phyloP scores from a whole-genome alignment of 1,140 invertebrate species.

The Battus philenor region DNA sequence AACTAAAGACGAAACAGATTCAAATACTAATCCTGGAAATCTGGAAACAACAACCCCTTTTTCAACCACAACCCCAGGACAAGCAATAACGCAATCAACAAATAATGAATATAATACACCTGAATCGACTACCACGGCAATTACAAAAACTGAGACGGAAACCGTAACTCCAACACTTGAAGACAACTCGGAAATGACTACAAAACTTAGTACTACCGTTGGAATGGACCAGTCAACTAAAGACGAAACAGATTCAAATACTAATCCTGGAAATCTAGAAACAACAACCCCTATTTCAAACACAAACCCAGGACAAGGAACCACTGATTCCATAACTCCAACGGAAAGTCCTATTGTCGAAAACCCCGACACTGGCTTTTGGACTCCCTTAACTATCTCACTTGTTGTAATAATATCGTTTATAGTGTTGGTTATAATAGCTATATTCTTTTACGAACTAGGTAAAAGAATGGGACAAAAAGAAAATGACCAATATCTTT shows the following conservation, averaged over 20 bases:
- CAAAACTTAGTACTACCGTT: too few species aligned
- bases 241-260: too few species aligned
- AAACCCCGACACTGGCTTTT: constrained; percentile 16
- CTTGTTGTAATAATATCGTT: constrained; percentile 23
- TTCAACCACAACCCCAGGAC: neutral
- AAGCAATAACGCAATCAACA: too few species aligned
- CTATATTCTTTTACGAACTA: constrained; percentile 17
- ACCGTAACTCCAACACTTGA: too few species aligned
- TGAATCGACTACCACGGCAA: too few species aligned
- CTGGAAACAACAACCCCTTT: neutral
- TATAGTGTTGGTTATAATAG: constrained; percentile 19
- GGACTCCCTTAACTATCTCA: constrained; percentile 26
- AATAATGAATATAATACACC: too few species aligned
- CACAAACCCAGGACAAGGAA: neutral
- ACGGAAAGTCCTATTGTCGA: neutral
- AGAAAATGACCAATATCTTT: neutral
- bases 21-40: too few species aligned
- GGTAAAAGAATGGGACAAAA: neutral
- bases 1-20: too few species aligned
- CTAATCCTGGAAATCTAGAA: too few species aligned
- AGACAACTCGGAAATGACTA: too few species aligned
- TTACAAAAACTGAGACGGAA: neutral
- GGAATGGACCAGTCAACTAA: too few species aligned
- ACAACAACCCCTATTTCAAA: neutral
- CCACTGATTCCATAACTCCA: neutral